Percentiles rank a stretch among this genome's conserved stretches.
These are phyloP conservation scores for Drosophila quadrilineata DNA, from an alignment of 1,140 invertebrate species.

Conservation along the genomic window DNA sequence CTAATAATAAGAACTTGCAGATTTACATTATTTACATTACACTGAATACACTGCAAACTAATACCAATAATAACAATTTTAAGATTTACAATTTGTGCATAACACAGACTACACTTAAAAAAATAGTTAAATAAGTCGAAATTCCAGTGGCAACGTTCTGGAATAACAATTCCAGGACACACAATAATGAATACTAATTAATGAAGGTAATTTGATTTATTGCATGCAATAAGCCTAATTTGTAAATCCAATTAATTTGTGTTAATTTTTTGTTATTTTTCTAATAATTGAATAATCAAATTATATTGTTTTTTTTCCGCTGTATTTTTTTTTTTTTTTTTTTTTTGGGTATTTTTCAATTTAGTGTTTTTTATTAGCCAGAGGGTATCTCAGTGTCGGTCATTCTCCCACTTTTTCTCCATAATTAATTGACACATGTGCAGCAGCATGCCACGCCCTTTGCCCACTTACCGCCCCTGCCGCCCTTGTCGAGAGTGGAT, in stretches of 20 bases:
- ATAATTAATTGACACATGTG: constrained; percentile 72
- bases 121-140: background rate
- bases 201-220: background rate
- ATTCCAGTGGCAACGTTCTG: background rate
- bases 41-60: too few relatives aligned
- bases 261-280: background rate
- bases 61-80: too few relatives aligned
- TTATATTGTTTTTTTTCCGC: too few relatives aligned
- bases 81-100: too few relatives aligned
- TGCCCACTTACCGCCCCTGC: background rate
- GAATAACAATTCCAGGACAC: background rate
- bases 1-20: too few relatives aligned
- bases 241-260: background rate
- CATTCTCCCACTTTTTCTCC: constrained; percentile 31
- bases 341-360: too few relatives aligned
- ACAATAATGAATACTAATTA: background rate
- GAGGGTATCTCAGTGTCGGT: constrained; percentile 3
- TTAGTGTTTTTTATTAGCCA: background rate
- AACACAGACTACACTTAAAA: too few relatives aligned
- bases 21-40: too few relatives aligned
- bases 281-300: background rate
- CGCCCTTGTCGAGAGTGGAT: too few relatives aligned
- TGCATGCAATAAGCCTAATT: background rate
- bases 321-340: too few relatives aligned
- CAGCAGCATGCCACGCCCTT: constrained; percentile 32